Base-by-base conservation (phyloP, 1,140 invertebrate species). In the Scaptomyza hsui region DNA sequence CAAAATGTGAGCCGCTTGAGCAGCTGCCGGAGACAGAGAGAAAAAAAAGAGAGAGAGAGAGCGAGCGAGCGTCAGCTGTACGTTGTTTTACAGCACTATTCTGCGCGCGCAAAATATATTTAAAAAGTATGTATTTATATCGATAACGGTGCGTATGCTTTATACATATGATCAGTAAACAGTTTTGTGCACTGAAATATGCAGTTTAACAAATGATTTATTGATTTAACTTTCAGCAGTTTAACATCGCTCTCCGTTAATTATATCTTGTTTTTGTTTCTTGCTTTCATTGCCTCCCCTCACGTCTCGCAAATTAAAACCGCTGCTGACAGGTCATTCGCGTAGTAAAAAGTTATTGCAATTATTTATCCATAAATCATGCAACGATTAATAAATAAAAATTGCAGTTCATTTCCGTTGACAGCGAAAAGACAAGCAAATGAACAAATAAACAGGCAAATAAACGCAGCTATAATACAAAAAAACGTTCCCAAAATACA, bases 321-420 rank as follows among this genome's bases (percentile, higher is more conserved):
- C 63, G 60, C 48, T 47, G 68, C 47, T 65, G 75, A 72, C 72
- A 72, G 55, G 49, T 44, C 55, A 67, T 72, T 42, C 39, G 49
- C 52, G 64, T 39, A 44, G 19, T 51, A 56, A 72, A 70, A 76
- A 73, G 59, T 41, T 64, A 85, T 85, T 82, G 75, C 78, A 85
- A 85, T 85, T 85, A 85, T 85, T 79, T 79, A 65, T 73, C 60
- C 80, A 85, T 85, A 85, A 85, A 85, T 85, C 80, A 85, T 85
- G 72, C 56, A 73, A 42, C 75, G 80, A 71, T 85, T 85, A 76
- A 85, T 85, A 85, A 85, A 85, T 85, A 85, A 85, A 85, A 85
- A 85, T 82, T 56, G 56, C 70, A 82, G 80, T 85, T 85, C 80
- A 85, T 85, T 79, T 85, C 80, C 75, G 80, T 56, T 52, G 75